phyloP scores from a whole-genome alignment of 1,140 invertebrate genomes.

The Trichoplusia ni region DNA sequence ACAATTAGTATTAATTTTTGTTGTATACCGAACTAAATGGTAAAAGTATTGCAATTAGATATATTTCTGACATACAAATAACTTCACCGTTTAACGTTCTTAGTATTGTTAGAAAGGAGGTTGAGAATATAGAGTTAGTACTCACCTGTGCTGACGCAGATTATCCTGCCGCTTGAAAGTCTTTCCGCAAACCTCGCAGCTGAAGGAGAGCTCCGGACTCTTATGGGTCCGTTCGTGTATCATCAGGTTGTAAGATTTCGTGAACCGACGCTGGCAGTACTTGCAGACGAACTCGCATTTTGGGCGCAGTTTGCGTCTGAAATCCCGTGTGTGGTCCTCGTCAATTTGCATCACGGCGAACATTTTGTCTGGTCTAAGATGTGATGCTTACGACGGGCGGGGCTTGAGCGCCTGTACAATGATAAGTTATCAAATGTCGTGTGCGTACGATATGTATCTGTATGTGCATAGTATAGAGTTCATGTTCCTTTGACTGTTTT shows the following conservation, averaged over 20 bases:
- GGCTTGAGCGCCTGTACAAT: conserved; percentile 75
- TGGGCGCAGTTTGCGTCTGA: conserved; percentile 95
- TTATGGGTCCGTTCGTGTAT: conserved; percentile 99
- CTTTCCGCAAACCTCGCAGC: conserved; percentile 99
- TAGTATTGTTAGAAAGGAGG: conserved; percentile 17
- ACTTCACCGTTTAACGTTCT: too few species aligned
- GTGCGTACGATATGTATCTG: conserved; percentile 40
- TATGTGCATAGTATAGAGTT: conserved; percentile 34
- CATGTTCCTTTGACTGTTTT: conserved; percentile 33
- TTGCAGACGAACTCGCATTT: conserved; percentile 99
- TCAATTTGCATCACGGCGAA: conserved; percentile 94
- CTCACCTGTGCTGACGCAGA: conserved; percentile 96
- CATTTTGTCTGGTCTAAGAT: conserved; percentile 84
- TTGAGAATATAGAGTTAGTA: conserved; percentile 1
- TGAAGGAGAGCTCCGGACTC: conserved; percentile 97
- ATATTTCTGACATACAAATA: too few species aligned
- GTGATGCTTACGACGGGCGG: conserved; percentile 75
- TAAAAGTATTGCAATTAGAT: too few species aligned
- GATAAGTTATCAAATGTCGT: conserved; percentile 68
- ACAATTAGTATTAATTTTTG: too few species aligned
- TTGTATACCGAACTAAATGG: too few species aligned
- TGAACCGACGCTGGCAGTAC: conserved; percentile 99
- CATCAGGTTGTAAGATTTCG: conserved; percentile 99
- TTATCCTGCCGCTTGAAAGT: conserved; percentile 98
- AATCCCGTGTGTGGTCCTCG: conserved; percentile 94